Evolutionary conservation across 2,113 vertebrate species (phyloP), one percentile per base, ranked within the genome.

Genomic region (Chascanopsetta lugubris): DNA sequence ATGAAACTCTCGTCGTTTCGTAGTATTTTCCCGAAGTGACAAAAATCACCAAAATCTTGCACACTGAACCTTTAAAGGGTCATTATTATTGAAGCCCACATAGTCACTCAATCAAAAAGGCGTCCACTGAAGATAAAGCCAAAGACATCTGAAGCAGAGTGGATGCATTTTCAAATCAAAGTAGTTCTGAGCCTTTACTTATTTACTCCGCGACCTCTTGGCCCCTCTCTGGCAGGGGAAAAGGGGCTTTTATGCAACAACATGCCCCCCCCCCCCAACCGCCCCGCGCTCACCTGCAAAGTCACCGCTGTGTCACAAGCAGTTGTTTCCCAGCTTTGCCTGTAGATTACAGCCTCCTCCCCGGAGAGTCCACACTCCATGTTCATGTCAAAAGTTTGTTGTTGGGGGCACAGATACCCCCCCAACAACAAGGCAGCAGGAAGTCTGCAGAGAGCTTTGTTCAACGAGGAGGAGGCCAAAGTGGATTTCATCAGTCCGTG

Each of bases 361-460:
- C 72, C 47, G 1, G 72, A 57, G 69, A 17, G 76, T 30, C 79
- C 76, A 66, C 76, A 70, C 68, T n/a, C n/a, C 79, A 83, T 72
- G 83, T 90, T 91, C 83, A 91, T 89, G 87, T 86, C 88, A 82
- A 86, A 90, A 77, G 79, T 83, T 71, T 87, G 84, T 88, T 88
- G 85, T 84, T 76, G 20, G 17, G 82, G 81, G 77, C 72, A 66
- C 53, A 43, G 75, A 78, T 61, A 45, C 56, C 45, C 47, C 56
- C 45, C 47, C 51, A 69, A 15, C 22, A 78, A 81, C 88, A 88
- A 80, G 82, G 82, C 85, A 86, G 73, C 48, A 15, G 11, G n/a
- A 42, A 51, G 72, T 69, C 78, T 74, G 69, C 62, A 53, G 56
- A 82, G 64, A 83, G 79, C 2, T 76, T 70, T 74, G 85, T 82